phyloP scores from a whole-genome alignment of 2,797 vertebrate genomes.

The Gadopsis marmoratus region DNA sequence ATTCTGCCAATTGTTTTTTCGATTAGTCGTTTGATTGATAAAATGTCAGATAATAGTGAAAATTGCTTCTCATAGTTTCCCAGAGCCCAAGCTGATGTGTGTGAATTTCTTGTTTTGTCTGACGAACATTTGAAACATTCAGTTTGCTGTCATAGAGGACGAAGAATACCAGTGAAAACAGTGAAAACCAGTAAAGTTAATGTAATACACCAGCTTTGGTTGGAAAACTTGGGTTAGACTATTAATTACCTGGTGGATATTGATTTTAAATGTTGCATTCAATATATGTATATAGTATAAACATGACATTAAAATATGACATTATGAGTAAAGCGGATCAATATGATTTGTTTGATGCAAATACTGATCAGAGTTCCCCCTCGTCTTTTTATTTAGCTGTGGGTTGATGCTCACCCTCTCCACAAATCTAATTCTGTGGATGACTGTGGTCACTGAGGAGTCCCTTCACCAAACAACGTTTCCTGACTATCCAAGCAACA shows the following conservation, averaged over 20 bases:
- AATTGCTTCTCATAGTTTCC: not conserved
- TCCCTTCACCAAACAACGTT: conserved; percentile 89
- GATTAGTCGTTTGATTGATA: not conserved
- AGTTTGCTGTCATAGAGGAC: not conserved
- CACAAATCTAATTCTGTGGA: conserved; percentile 94
- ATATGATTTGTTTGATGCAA: too few relatives aligned
- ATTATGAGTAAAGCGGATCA: too few relatives aligned
- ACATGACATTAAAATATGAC: too few relatives aligned
- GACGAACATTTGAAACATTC: too few relatives aligned
- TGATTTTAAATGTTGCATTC: too few relatives aligned
- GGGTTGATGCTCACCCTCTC: conserved; percentile 93
- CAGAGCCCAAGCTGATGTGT: not conserved
- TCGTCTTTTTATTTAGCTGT: conserved; percentile 82
- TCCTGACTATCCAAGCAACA: conserved; percentile 45
- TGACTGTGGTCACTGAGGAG: conserved; percentile 92
- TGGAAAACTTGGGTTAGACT: not conserved
- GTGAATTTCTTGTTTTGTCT: not conserved
- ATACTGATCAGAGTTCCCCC: too few relatives aligned
- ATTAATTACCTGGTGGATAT: too few relatives aligned
- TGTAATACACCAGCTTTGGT: not conserved
- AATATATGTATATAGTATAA: too few relatives aligned
- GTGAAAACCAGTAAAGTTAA: too few relatives aligned
- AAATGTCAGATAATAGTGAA: not conserved
- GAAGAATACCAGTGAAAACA: not conserved
- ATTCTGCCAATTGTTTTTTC: not conserved